Percentiles rank a stretch among this genome's conserved stretches.
These are phyloP conservation scores for Zaprionus bogoriensis DNA, from an alignment of 2,888 invertebrate species.

Conservation along the genomic window DNA sequence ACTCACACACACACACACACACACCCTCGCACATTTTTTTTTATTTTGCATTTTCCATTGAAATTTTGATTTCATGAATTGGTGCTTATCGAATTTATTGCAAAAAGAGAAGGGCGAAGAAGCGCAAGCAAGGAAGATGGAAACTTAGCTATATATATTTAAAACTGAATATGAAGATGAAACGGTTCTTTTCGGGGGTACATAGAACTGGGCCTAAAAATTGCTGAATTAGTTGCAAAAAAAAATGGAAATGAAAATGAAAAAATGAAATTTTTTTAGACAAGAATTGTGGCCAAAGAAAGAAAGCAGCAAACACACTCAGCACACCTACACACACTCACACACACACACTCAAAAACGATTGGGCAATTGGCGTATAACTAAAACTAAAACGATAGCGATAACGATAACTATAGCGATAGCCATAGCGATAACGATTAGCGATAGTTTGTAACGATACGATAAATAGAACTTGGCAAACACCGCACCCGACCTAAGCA, in stretches of 20 bases:
- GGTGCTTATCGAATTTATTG: constrained; percentile 81
- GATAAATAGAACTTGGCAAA: constrained; percentile 54
- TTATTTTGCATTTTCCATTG: constrained; percentile 9
- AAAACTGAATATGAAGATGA: too few relatives aligned
- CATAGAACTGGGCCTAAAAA: constrained; percentile 51
- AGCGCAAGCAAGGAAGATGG: not conserved
- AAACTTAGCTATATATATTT: not conserved
- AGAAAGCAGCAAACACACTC: constrained; percentile 11
- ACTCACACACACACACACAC: constrained; percentile 12
- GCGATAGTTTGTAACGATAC: constrained; percentile 35
- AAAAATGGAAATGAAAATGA: constrained; percentile 37
- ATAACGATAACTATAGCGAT: constrained; percentile 21
- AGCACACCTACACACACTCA: constrained; percentile 12
- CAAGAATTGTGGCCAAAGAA: constrained; percentile 55
- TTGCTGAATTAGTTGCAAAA: constrained; percentile 78
- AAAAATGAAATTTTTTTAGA: constrained; percentile 41
- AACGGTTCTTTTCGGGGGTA: constrained; percentile 26
- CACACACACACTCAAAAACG: not conserved
- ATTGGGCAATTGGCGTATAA: constrained; percentile 23
- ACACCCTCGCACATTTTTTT: not conserved
- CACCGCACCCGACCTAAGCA: constrained; percentile 61
- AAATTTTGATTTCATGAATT: constrained; percentile 61
- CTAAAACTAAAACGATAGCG: constrained; percentile 16
- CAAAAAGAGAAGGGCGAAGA: constrained; percentile 19
- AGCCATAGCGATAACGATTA: constrained; percentile 18